Percentiles rank a stretch among this genome's conserved stretches.
Evolutionary conservation across 2,888 invertebrate genomes (phyloP).

Genomic region (Corythucha ciliata): DNA sequence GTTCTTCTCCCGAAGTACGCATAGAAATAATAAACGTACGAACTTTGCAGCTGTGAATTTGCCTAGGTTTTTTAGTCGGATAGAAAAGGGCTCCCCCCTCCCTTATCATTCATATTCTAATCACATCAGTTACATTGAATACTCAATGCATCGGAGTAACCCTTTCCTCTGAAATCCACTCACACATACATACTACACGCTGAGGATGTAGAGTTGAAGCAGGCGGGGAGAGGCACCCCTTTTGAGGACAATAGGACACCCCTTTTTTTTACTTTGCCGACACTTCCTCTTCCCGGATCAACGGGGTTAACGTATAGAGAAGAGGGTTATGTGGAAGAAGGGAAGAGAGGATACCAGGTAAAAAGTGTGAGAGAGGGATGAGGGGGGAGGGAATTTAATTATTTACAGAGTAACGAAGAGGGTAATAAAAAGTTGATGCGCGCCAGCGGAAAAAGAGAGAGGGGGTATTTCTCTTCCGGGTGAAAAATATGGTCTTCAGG

Average conservation of each 20-base stretch:
- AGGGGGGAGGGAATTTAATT: no score
- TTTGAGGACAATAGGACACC: conserved; percentile 6
- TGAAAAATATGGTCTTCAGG: no score
- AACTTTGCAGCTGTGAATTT: conserved; percentile 20
- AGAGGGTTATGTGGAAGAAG: conserved; percentile 17
- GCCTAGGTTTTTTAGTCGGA: conserved; percentile 13
- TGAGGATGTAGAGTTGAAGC: no score
- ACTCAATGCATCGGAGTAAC: conserved; percentile 20
- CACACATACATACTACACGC: conserved; percentile 1
- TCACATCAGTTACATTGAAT: conserved; percentile 28
- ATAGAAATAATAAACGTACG: no score
- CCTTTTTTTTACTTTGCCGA: not conserved
- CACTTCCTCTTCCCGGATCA: conserved; percentile 26
- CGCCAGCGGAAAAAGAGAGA: not conserved
- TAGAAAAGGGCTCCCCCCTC: not conserved
- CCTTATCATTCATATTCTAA: conserved; percentile 29
- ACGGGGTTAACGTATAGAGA: conserved; percentile 20
- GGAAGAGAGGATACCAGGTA: conserved; percentile 1
- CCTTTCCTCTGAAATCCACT: conserved; percentile 9
- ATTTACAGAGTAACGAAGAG: not conserved
- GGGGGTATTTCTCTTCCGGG: not conserved
- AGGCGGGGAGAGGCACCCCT: not conserved
- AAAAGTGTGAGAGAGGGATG: not conserved
- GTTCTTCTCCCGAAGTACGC: no score
- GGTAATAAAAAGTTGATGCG: not conserved